Evolutionary conservation across 2,113 vertebrate genomes (phyloP), one percentile per base, ranked within the genome.

Genomic region (Antechinus stuartii): DNA sequence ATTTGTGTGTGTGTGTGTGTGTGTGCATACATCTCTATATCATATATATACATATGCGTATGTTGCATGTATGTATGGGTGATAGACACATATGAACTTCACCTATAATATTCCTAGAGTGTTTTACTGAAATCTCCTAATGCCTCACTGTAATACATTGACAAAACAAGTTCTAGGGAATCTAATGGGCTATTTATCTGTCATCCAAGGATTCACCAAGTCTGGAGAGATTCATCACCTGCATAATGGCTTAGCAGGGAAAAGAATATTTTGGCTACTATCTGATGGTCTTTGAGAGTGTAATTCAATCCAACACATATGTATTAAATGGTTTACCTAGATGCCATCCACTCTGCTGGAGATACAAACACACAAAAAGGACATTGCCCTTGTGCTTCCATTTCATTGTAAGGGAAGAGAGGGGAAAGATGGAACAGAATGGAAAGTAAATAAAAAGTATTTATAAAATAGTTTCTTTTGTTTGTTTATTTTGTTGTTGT

Each of bases 381-480:
- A 76, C 16, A n/a, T n/a, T 76, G 30, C 16, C 16, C 16, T n/a
- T 19, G 16, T n/a, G 14, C 16, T n/a, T 19, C 19, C 16, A 19
- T 76, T 76, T 35, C 19, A 76, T 68, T 76, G 50, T 68, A 12
- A 9, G 12, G 3, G 16, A 19, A 5, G 14, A 16, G 68, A 4
- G 12, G 3, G 16, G 5, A 1, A 5, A 16, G 68, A 4, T 10
- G 11, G 9, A 1, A 3, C 0, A 68, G 68, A n/a, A 76, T n/a
- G 5, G 16, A 76, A 76, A 76, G 68, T 19, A 76, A n/a, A 76
- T 76, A 22, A 14, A 76, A 76, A n/a, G 68, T 76, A n/a, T 76
- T 76, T n/a, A 30, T 35, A 52, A 52, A 52, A 52, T 52, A 10
- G 10, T 52, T 52, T 52, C 9, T 52, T 52, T 52, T 52, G 10